Conservation (phyloP, 1,140 invertebrate species). For the Eupeodes corollae region DNA sequence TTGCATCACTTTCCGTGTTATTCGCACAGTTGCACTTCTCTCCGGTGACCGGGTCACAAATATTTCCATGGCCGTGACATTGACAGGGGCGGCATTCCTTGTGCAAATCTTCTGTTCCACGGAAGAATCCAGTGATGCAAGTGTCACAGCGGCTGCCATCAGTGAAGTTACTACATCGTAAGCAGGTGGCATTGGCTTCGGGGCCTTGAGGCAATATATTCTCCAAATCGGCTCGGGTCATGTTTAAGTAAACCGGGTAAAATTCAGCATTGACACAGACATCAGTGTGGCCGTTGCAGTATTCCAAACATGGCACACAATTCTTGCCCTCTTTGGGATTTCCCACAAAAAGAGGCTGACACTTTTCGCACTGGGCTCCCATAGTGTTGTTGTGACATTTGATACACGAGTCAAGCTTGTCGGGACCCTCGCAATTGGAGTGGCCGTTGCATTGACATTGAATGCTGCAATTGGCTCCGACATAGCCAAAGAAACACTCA, state of each 20-base stretch:
- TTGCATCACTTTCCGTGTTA: constrained; percentile 83
- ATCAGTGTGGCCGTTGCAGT: constrained; percentile 80
- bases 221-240: constrained; percentile 43
- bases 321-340: constrained; percentile 75
- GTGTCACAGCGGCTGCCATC: constrained; percentile 71
- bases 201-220: constrained; percentile 52
- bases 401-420: constrained; percentile 68
- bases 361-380: constrained; percentile 77
- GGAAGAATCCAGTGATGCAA: constrained; percentile 75
- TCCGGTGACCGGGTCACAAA: constrained; percentile 81
- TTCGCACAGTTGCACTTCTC: constrained; percentile 90
- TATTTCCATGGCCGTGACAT: constrained; percentile 88
- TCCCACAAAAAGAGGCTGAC: constrained; percentile 79
- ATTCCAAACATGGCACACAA: constrained; percentile 77
- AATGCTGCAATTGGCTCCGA: constrained; percentile 85
- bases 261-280: constrained; percentile 60
- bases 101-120: constrained; percentile 63
- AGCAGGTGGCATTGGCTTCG: constrained; percentile 60
- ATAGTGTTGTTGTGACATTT: constrained; percentile 88
- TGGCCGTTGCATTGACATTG: constrained; percentile 92
- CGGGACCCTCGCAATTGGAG: constrained; percentile 77
- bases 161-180: constrained; percentile 78
- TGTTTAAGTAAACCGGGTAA: constrained; percentile 44
- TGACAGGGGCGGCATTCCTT: constrained; percentile 72
- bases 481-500: constrained; percentile 87